These are phyloP conservation scores for Phenacoccus solenopsis DNA, from an alignment of 1,140 invertebrate genomes.

Conservation along the genomic window DNA sequence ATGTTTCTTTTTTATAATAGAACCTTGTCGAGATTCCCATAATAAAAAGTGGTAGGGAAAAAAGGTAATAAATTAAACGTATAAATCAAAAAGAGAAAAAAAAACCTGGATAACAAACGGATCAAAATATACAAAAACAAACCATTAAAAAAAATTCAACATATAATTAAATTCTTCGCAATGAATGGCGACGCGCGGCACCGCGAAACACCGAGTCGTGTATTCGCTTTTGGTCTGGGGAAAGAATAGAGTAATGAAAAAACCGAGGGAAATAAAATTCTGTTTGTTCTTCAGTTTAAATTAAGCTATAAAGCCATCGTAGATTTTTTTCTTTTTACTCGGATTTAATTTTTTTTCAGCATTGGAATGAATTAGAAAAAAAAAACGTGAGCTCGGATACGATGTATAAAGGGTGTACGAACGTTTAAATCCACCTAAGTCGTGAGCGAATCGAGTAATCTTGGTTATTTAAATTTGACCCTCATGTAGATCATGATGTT, in stretches of 20 bases:
- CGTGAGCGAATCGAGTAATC: background rate
- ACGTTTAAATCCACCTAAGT: background rate
- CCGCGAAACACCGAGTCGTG: background rate
- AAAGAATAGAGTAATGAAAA: no score
- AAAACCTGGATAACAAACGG: background rate
- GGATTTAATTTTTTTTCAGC: background rate
- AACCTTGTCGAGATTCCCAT: background rate
- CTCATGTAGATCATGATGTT: background rate
- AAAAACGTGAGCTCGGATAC: background rate
- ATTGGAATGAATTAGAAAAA: background rate
- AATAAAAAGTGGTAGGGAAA: no score
- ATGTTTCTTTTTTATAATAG: background rate
- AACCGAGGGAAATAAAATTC: background rate
- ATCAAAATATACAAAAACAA: conserved; percentile 3
- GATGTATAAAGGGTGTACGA: background rate
- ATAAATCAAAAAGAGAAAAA: background rate
- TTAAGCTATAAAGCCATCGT: background rate
- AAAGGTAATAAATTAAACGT: background rate
- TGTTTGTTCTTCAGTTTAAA: background rate
- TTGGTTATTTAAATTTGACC: conserved; percentile 3
- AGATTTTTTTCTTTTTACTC: background rate
- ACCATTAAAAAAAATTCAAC: background rate
- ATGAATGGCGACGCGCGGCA: background rate
- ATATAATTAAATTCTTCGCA: background rate
- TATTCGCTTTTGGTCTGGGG: background rate